Percentiles rank a stretch among this genome's conserved stretches.
Conservation (phyloP, 2,888 invertebrate genomes). For the Acleris emargana region DNA sequence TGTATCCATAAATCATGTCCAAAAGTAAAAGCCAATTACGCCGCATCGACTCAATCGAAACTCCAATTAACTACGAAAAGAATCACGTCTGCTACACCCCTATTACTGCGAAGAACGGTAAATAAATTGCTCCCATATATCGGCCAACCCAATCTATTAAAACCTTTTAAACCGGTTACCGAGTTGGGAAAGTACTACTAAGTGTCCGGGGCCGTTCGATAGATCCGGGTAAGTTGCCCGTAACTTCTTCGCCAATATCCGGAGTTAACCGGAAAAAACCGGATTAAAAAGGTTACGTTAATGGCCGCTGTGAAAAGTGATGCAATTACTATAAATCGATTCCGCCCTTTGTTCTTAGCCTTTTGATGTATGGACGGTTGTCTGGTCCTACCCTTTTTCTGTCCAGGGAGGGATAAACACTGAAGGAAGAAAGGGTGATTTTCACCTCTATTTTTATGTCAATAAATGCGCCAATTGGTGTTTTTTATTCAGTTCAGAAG, state of each 20-base stretch:
- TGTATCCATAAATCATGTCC: slow-evolving; percentile 28
- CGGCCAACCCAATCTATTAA: slow-evolving; percentile 36
- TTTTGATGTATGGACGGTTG: slow-evolving; percentile 35
- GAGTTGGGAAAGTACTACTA: slow-evolving; percentile 34
- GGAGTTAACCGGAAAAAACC: slow-evolving; percentile 36
- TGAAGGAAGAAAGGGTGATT: slow-evolving; percentile 4
- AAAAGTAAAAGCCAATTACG: slow-evolving; percentile 34
- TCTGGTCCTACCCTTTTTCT: slow-evolving; percentile 33
- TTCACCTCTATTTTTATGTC: slow-evolving; percentile 18
- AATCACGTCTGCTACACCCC: slow-evolving; percentile 27
- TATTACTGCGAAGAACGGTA: slow-evolving; percentile 29
- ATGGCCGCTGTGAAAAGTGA: slow-evolving; percentile 36
- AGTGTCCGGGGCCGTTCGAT: slow-evolving; percentile 32
- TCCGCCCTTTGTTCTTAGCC: slow-evolving; percentile 34
- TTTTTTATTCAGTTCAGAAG: slow-evolving; percentile 4
- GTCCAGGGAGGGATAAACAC: slow-evolving; percentile 25
- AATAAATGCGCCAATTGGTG: slow-evolving; percentile 13
- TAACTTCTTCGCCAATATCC: slow-evolving; percentile 36
- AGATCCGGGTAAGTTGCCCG: slow-evolving; percentile 36
- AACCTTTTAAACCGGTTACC: slow-evolving; percentile 37
- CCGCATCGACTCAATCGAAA: slow-evolving; percentile 33
- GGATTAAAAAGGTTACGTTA: slow-evolving; percentile 37
- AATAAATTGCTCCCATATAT: slow-evolving; percentile 37
- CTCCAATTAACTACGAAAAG: slow-evolving; percentile 35
- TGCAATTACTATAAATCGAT: slow-evolving; percentile 37